Base-by-base conservation (phyloP, 1,140 invertebrate species). In the Bombus ignitus region DNA sequence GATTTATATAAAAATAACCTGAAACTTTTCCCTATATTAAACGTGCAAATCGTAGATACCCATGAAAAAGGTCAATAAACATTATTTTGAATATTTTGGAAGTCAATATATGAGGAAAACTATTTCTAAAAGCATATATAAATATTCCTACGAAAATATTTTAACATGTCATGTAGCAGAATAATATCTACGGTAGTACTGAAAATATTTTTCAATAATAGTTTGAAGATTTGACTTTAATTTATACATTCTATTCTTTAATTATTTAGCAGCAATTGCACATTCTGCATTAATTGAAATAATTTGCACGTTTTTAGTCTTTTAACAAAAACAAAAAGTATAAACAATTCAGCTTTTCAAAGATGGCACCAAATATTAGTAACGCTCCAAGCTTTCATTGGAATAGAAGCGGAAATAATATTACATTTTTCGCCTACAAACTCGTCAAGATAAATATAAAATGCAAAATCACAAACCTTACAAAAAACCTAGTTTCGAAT, bases 1-100 rank as follows among this genome's bases (percentile, higher is more conserved):
- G 83, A 83, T 86, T 70, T 85, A 72, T 77, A 62, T 71, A 62
- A 85, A 85, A 76, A 80, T 35, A 35, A 53, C 22, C 37, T 28
- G n/a, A 71, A 77, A 12, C 18, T 66, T 53, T 59, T 32, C 8
- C 37, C 37, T 76, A 87, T 68, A 57, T 89, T 85, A 87, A 89
- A 89, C 86, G 74, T 71, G 39, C 62, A 87, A 87, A 84, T 76
- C 18, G 76, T 83, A 77, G 71, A 68, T 83, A 84, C 25, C 68
- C 35, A 66, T 28, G 18, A 44, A 72, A 62, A 70, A 35, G 25
- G 35, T 86, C 35, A 28, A 42, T 66, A 71, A 68, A 62, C 18
- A 37, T 10, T 68, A 81, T 28, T 74, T 32, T 84, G 28, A 72
- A 72, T 37, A 82, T 44, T 65, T 66, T 25, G 37, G 44, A 85